phyloP scores from a whole-genome alignment of 2,797 vertebrate genomes.

The Aldrovandia affinis region DNA sequence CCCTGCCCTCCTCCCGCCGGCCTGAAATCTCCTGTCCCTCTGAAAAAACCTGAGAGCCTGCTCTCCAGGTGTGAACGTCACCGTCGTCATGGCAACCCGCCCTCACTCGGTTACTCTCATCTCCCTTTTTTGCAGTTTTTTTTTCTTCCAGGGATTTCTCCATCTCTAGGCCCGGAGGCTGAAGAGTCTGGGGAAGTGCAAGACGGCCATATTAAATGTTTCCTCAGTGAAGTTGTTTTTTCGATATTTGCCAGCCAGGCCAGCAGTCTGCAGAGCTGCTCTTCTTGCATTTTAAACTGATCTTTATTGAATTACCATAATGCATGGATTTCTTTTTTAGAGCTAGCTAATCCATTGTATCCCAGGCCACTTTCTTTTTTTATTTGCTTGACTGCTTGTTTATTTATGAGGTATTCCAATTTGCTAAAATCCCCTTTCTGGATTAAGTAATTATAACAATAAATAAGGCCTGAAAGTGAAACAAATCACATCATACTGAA shows the following conservation, averaged over 20 bases:
- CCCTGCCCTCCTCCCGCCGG: conserved; percentile 19
- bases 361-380: conserved; percentile 53
- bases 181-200: not conserved
- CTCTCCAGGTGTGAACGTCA: conserved; percentile 52
- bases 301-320: conserved; percentile 64
- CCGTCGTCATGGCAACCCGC: conserved; percentile 67
- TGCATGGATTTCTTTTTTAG: conserved; percentile 49
- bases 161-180: not conserved
- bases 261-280: conserved; percentile 50
- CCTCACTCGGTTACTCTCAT: conserved; percentile 48
- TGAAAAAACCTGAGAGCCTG: conserved; percentile 54
- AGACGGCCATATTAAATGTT: not conserved
- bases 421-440: conserved; percentile 49
- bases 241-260: conserved; percentile 1
- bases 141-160: conserved; percentile 17
- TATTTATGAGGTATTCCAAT: conserved; percentile 59
- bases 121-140: conserved; percentile 26
- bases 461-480: conserved; percentile 56
- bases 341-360: conserved; percentile 48
- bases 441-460: conserved; percentile 57
- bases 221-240: conserved; percentile 37
- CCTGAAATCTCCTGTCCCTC: conserved; percentile 46
- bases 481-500: conserved; percentile 59
- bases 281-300: conserved; percentile 48
- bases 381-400: conserved; percentile 52